Base-by-base conservation (phyloP, 1,140 invertebrate genomes). In the Diorhabda sublineata region DNA sequence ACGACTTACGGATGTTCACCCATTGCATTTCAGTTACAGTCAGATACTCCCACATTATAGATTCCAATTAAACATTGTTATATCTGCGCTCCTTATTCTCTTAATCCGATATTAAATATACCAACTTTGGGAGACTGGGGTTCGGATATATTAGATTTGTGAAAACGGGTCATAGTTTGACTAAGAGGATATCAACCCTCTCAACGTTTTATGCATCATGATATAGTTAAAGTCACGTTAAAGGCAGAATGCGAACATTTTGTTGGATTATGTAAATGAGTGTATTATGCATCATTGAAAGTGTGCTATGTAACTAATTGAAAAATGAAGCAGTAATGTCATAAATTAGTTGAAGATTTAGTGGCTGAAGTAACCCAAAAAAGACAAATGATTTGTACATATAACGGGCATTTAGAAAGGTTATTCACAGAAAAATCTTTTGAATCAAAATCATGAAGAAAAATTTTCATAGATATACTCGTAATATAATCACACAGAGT, bases 71-170 rank as follows among this genome's bases (percentile, higher is more conserved):
- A n/a, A 52, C 47, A 52, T 52, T 52, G 47, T 52, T 52, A 52
- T 52, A 52, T 52, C 47, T 52, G 6, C 47, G 6, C 47, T 52
- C 47, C 47, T 52, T 52, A 52, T 52, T 52, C 47, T 52, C 47
- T 52, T 52, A 52, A 52, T 52, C n/a, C 47, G 47, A 52, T 52
- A 52, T 52, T 52, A 52, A 52, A 52, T 52, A 52, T 52, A 52
- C 47, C 47, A 4, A 52, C 47, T 52, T 52, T n/a, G 47, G 4
- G n/a, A n/a, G 47, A 4, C 47, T 52, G n/a, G 47, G 47, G 47
- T 52, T 52, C 6, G 47, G 47, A 52, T 52, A 52, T 26, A 26
- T 52, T 6, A 52, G 47, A 52, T 52, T 52, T 52, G 47, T 3
- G n/a, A 8, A 52, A 52, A n/a, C 6, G 47, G 47, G 47, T 52